Conservation (phyloP, 2,797 vertebrate species). For the Rhadinocentrus ornatus region DNA sequence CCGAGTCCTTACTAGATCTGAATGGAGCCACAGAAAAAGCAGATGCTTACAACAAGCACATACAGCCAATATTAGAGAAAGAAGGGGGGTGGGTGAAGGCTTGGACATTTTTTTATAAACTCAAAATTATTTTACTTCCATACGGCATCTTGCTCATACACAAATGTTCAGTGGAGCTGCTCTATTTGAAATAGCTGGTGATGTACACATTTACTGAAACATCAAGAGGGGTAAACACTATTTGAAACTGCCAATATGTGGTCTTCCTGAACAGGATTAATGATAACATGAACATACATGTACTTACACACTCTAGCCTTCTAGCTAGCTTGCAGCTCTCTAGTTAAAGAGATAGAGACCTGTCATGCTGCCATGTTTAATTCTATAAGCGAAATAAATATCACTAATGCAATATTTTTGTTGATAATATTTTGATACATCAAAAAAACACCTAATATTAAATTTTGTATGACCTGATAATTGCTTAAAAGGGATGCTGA, state of each 20-base stretch:
- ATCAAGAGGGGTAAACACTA: conserved; percentile 8
- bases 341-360: conserved; percentile 31
- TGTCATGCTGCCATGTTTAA: neutral
- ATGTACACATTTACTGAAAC: conserved; percentile 25
- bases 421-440: neutral
- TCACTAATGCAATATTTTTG: neutral
- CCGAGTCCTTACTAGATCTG: conserved; percentile 30
- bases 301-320: conserved; percentile 28
- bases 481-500: conserved; percentile 12
- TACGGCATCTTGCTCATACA: conserved; percentile 6
- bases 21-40: conserved; percentile 37
- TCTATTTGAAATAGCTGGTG: conserved; percentile 19
- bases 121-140: conserved; percentile 10
- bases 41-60: conserved; percentile 32
- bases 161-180: neutral
- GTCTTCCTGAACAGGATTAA: neutral
- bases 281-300: neutral
- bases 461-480: conserved; percentile 39
- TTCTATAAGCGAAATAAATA: neutral
- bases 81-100: too few relatives aligned
- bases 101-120: conserved; percentile 21
- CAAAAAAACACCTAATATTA: neutral
- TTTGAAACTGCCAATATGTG: conserved; percentile 19
- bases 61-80: conserved; percentile 13
- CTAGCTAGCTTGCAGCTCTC: conserved; percentile 49